Base-by-base conservation (phyloP, 2,113 vertebrate genomes). In the Falcunculus frontatus region DNA sequence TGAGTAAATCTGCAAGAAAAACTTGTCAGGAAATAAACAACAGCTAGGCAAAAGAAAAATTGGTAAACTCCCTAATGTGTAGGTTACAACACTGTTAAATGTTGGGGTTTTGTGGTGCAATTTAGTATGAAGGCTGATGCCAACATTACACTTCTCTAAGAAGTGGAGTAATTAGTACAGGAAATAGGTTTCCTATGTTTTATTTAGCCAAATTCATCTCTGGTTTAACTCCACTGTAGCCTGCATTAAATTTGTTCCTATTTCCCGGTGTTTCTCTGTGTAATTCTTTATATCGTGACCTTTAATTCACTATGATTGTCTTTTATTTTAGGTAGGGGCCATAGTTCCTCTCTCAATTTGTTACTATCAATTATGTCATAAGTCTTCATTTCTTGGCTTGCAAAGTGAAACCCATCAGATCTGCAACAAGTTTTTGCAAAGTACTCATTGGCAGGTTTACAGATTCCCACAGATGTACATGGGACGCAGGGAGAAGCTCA, bases 181-280 rank as follows among this genome's bases (percentile, higher is more conserved):
- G 96, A 97, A 96, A 95, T 93, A 81, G 73, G 69, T 95, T 96
- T 96, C 96, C 95, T 90, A 90, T 95, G 86, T 94, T 94, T 96
- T 94, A 96, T 92, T 94, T 90, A 86, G 76, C 41, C 72, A 90
- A 90, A 88, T 93, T 95, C 64, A 56, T 84, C 64, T 88, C 90
- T 94, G 90, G 85, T 96, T 96, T 94, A 93, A 89, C 95, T 97
- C 90, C 26, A 13, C 49, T 62, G 60, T 64, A 93, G 56, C 52
- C 89, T 94, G 74, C 17, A 52, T 79, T 84, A 64, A 44, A 78
- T 89, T 95, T 84, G 35, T 81, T 84, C 73, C 49, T 78, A 78
- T 84, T 96, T 96, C 73, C 77, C 60, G 56, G 62, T 62, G 57
- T 82, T 92, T 68, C 30, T 72, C 76, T 84, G 30, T 26, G 9